Evolutionary conservation across 2,888 invertebrate species (phyloP).

Genomic region (Horisme vitalbata): DNA sequence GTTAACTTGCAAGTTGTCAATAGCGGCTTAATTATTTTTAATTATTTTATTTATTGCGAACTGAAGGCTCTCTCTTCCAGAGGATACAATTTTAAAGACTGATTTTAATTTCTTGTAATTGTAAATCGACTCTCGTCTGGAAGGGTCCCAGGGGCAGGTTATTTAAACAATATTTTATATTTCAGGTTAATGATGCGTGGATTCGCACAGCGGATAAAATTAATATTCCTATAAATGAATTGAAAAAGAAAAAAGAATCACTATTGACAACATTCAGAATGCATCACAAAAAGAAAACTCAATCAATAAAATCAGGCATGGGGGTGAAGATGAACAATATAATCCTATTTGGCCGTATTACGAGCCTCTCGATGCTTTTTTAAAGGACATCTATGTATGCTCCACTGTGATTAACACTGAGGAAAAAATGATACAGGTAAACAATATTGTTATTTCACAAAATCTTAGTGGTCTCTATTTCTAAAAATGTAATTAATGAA

Average conservation of each 20-base stretch:
- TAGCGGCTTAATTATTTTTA: constrained; percentile 10
- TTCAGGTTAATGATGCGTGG: constrained; percentile 14
- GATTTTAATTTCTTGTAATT: constrained; percentile 12
- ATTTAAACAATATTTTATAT: constrained; percentile 15
- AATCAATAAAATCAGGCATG: constrained; percentile 10
- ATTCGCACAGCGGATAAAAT: constrained; percentile 11
- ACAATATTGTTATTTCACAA: constrained; percentile 3
- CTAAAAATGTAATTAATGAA: constrained; percentile 3
- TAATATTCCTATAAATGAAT: constrained; percentile 14
- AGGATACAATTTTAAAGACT: constrained; percentile 11
- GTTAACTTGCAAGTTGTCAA: constrained; percentile 11
- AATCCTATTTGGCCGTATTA: constrained; percentile 13
- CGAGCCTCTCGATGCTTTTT: constrained; percentile 5
- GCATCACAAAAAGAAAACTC: constrained; percentile 10
- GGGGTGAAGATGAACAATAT: constrained; percentile 5
- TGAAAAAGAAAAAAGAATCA: constrained; percentile 6
- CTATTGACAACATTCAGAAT: constrained; percentile 11
- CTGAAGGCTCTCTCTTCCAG: constrained; percentile 13
- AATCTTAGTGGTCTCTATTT: constrained; percentile 6
- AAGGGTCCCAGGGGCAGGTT: constrained; percentile 11
- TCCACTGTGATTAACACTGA: constrained; percentile 5
- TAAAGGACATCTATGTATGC: constrained; percentile 4
- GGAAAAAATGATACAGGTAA: constrained; percentile 5
- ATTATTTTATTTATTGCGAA: constrained; percentile 14
- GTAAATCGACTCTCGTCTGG: constrained; percentile 9